Conservation (phyloP, 1,140 invertebrate species). For the Micrasema minimum region DNA sequence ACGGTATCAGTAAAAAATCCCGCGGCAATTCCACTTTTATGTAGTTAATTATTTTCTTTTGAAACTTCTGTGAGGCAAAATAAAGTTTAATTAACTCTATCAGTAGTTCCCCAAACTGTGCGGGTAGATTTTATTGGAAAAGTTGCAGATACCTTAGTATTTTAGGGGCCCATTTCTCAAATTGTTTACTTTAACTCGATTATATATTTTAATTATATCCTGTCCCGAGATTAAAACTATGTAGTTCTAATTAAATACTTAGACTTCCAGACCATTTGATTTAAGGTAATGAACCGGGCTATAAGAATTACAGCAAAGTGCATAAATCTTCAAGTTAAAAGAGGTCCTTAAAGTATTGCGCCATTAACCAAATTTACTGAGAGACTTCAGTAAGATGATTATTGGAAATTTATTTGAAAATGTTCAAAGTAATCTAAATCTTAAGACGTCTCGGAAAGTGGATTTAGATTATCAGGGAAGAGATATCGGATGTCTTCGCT, state of each 20-base stretch:
- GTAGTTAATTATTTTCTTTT: conserved; percentile 15
- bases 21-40: background rate
- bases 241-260: background rate
- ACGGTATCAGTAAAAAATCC: background rate
- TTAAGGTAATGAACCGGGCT: background rate
- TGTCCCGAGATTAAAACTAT: conserved; percentile 13
- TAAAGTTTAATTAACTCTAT: conserved; percentile 18
- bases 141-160: no score
- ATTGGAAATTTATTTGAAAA: no score
- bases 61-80: background rate
- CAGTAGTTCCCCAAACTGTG: background rate
- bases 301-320: no score
- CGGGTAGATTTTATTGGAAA: background rate
- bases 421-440: no score
- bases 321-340: no score
- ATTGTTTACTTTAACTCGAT: conserved; percentile 13
- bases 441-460: no score
- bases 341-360: no score
- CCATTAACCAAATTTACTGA: no score
- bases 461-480: no score
- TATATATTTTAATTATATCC: conserved; percentile 25
- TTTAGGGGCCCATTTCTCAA: background rate
- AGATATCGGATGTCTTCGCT: no score
- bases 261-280: background rate
- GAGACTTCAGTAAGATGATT: no score